Conservation (phyloP, 1,140 invertebrate genomes). For the Rhagoletis pomonella region DNA sequence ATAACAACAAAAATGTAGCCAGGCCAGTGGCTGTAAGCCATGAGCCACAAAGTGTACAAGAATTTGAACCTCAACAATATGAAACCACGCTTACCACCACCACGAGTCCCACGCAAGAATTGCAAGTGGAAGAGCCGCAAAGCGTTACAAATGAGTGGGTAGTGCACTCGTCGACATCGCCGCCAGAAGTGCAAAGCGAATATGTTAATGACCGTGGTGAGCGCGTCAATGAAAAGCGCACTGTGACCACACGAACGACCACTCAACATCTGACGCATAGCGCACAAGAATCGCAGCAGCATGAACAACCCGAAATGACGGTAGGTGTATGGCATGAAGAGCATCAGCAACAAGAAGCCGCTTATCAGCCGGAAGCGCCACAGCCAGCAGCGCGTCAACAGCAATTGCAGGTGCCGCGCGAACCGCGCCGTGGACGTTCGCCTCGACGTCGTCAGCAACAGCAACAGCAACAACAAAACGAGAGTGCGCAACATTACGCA, state of each 20-base stretch:
- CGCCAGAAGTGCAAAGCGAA: slow-evolving; percentile 52
- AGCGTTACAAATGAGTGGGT: neutral
- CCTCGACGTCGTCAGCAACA: slow-evolving; percentile 62
- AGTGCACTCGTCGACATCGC: neutral
- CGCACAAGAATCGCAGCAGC: slow-evolving; percentile 40
- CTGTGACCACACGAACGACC: slow-evolving; percentile 52
- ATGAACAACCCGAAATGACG: neutral
- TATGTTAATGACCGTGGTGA: slow-evolving; percentile 53
- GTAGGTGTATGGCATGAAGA: slow-evolving; percentile 18
- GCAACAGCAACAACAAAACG: slow-evolving; percentile 5
- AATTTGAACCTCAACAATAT: slow-evolving; percentile 56
- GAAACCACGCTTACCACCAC: neutral
- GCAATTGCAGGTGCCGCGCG: slow-evolving; percentile 57
- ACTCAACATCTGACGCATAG: slow-evolving; percentile 37
- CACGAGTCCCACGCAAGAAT: neutral
- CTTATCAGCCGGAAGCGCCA: slow-evolving; percentile 1
- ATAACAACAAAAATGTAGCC: neutral
- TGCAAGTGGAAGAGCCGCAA: neutral
- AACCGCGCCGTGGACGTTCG: slow-evolving; percentile 67
- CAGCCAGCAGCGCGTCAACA: slow-evolving; percentile 44
- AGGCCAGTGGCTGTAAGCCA: neutral
- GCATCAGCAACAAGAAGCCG: neutral
- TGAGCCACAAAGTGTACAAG: neutral
- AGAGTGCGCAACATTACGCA: neutral
- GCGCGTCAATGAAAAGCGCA: slow-evolving; percentile 10